phyloP scores from a whole-genome alignment of 2,113 vertebrate genomes.

The Psophia crepitans region DNA sequence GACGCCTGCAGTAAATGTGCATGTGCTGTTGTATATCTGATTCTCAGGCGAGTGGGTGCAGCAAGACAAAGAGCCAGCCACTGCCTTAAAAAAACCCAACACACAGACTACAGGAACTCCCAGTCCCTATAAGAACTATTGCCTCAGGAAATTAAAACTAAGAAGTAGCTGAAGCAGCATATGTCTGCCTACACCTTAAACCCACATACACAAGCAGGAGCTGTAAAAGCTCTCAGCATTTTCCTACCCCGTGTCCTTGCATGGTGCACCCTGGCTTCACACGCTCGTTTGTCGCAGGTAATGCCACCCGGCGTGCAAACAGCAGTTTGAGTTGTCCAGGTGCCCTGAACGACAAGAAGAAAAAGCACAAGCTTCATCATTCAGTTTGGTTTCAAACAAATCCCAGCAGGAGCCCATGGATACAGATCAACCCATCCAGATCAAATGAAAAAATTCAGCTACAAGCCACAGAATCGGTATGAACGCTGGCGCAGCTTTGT shows the following conservation, averaged over 20 bases:
- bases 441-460: not conserved
- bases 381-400: not conserved
- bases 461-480: not conserved
- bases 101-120: not conserved
- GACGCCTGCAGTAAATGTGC: not conserved
- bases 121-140: not conserved
- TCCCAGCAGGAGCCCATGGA: not conserved
- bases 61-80: not conserved
- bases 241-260: not conserved
- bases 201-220: not conserved
- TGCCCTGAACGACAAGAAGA: not conserved
- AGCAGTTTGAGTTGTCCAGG: not conserved
- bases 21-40: not conserved
- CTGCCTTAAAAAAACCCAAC: not conserved
- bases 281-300: not conserved
- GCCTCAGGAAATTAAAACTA: conserved; percentile 5
- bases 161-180: conserved; percentile 39
- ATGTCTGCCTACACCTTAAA: not conserved
- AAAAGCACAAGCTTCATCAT: not conserved
- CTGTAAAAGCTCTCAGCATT: not conserved
- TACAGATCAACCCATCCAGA: not conserved
- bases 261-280: not conserved
- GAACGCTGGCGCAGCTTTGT: fast-evolving
- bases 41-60: not conserved
- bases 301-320: not conserved